These are phyloP conservation scores for Psix sp. DNA, from an alignment of 1,140 invertebrate genomes.

Conservation along the genomic window DNA sequence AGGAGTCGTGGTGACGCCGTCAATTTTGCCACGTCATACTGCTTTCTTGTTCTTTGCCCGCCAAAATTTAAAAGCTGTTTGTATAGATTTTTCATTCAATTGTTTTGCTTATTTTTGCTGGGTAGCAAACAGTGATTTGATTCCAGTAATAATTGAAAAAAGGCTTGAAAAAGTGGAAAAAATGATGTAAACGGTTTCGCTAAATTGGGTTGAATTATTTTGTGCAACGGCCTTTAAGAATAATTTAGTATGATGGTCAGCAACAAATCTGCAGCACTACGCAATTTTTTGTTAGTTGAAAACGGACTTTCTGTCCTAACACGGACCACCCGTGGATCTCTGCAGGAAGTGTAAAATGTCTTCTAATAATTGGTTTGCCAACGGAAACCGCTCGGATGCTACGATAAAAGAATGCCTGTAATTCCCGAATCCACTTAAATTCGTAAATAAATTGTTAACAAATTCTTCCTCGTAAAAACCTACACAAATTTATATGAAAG, in stretches of 20 bases:
- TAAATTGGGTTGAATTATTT: too few species aligned
- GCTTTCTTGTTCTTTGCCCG: conserved; percentile 54
- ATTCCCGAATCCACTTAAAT: conserved; percentile 38
- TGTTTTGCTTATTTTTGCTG: too few species aligned
- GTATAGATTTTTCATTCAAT: too few species aligned
- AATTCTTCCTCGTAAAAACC: too few species aligned
- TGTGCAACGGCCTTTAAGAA: too few species aligned
- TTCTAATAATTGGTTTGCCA: conserved; percentile 59
- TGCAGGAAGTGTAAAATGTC: conserved; percentile 61
- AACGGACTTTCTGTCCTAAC: conserved; percentile 30
- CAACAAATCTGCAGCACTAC: conserved; percentile 22
- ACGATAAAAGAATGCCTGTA: conserved; percentile 40
- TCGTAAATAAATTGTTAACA: conserved; percentile 39
- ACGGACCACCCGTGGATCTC: conserved; percentile 53
- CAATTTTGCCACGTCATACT: conserved; percentile 67
- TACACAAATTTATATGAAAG: too few species aligned
- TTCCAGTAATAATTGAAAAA: too few species aligned
- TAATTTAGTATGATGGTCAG: conserved; percentile 8
- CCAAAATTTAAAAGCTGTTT: too few species aligned
- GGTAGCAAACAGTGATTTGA: too few species aligned
- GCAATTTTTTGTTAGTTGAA: conserved; percentile 22
- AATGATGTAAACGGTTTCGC: too few species aligned
- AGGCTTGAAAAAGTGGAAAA: too few species aligned
- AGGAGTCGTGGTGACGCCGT: conserved; percentile 71
- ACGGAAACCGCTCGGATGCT: conserved; percentile 51